Percentiles rank a stretch among this genome's conserved stretches.
These are phyloP conservation scores for Rhabdornis inornatus DNA, from an alignment of 2,113 vertebrate genomes.

Conservation along the genomic window DNA sequence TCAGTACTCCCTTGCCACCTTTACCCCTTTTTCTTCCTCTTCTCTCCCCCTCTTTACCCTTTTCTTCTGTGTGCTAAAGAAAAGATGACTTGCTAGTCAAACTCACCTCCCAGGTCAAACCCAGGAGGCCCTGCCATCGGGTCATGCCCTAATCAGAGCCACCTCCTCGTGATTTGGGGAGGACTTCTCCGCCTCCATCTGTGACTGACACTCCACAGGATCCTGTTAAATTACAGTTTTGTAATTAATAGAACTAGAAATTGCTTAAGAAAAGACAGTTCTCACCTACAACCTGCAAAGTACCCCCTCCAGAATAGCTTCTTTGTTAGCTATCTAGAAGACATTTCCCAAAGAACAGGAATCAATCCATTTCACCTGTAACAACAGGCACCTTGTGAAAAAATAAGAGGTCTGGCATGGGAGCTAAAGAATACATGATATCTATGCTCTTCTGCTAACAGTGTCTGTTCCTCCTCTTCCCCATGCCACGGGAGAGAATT, in stretches of 20 bases:
- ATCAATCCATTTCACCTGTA: background rate
- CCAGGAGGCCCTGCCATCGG: background rate
- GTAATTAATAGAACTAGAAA: background rate
- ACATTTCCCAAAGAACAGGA: background rate
- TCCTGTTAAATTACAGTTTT: background rate
- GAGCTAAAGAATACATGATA: background rate
- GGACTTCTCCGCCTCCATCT: background rate
- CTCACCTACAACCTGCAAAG: background rate
- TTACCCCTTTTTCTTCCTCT: background rate
- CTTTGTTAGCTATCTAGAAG: background rate
- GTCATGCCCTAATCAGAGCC: background rate
- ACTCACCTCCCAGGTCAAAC: background rate
- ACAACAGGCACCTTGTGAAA: background rate
- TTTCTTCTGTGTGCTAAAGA: background rate
- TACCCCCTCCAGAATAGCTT: background rate
- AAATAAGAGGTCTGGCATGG: background rate
- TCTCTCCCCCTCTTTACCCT: background rate
- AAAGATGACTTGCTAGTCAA: background rate
- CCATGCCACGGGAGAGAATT: background rate
- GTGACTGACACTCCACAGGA: background rate
- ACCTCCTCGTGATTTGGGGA: background rate
- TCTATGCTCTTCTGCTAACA: background rate
- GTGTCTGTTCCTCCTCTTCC: background rate
- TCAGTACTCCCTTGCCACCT: background rate
- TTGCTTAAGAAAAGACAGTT: background rate